A percentile compares a stretch with the other conserved stretches of the same genome.
These are phyloP conservation scores for Panthera leo DNA, from an alignment of 2,113 vertebrate genomes.

Conservation along the genomic window DNA sequence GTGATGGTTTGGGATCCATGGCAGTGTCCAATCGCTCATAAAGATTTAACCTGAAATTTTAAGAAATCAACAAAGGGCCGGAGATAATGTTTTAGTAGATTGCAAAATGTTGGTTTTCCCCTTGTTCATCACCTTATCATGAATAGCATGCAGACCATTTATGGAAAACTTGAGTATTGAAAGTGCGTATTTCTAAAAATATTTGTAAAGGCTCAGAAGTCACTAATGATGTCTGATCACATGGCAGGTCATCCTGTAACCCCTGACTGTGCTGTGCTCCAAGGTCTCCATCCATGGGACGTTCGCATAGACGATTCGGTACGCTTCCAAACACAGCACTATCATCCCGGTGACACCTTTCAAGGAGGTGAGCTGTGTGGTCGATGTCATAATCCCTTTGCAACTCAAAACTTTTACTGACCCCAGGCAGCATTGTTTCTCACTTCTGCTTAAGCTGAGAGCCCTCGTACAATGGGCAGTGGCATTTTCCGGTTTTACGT, in stretches of 20 bases:
- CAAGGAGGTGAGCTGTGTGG: not conserved
- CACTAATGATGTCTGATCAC: not conserved
- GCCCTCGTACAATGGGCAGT: not conserved
- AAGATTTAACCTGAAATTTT: not conserved
- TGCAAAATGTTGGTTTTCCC: not conserved
- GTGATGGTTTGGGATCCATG: not conserved
- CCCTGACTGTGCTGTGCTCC: not conserved
- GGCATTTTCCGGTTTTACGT: not conserved
- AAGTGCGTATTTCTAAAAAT: not conserved
- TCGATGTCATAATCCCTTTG: not conserved
- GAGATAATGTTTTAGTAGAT: not conserved
- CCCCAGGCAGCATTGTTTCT: not conserved
- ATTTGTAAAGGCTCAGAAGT: not conserved
- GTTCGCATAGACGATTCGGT: rapidly evolving
- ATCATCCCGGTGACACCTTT: not conserved
- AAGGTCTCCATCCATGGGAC: not conserved
- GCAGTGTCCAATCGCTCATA: not conserved
- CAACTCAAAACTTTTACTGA: not conserved
- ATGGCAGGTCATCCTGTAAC: not conserved
- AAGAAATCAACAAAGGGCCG: not conserved
- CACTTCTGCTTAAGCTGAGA: not conserved
- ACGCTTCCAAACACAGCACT: not conserved
- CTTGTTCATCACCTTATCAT: not conserved
- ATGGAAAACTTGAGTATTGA: not conserved
- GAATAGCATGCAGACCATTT: not conserved